Evolutionary conservation across 2,888 invertebrate species (phyloP), one percentile per base, ranked within the genome.

Genomic region (Andricus quercusramuli): DNA sequence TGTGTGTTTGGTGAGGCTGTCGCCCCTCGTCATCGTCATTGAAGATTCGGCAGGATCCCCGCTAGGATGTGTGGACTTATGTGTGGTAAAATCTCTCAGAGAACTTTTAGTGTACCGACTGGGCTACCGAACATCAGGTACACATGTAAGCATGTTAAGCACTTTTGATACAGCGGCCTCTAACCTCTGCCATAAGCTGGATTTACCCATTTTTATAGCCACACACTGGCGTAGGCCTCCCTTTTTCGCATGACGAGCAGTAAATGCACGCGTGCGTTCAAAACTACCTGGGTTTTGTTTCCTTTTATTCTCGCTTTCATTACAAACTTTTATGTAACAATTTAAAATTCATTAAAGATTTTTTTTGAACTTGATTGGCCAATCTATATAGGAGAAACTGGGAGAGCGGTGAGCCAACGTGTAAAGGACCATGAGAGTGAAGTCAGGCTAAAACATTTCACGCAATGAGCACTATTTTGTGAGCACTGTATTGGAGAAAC

Each of bases 1-100:
- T 89, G 90, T 86, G 83, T 91, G 90, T 92, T 90, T 92, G 88
- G 90, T 86, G 89, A 90, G 88, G 88, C 91, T 92, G 92, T 92
- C 92, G 88, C 89, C 91, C 90, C 90, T 91, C 89, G 90, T 92
- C 92, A 92, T 89, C 90, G 85, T 92, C 91, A 91, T 89, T 86
- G 88, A 87, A 85, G 88, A 90, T 90, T 85, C 86, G 85, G 80
- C 86, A 81, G 85, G 70, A 81, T 84, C 81, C 80, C 83, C 78
- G 78, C 78, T 79, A 84, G 77, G 82, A 79, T 80, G 59, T 70
- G 62, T 74, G 70, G 70, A 74, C 20, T 32, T 47, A 78, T 56
- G 80, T 81, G 80, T 78, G 83, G 86, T 86, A 86, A 47, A 77
- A 44, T 67, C 79, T 79, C 82, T 82, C 82, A 84, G 80, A 81